Percentiles rank a stretch among this genome's conserved stretches.
These are phyloP conservation scores for Neodiprion virginianus DNA, from an alignment of 1,140 invertebrate species.

Conservation along the genomic window DNA sequence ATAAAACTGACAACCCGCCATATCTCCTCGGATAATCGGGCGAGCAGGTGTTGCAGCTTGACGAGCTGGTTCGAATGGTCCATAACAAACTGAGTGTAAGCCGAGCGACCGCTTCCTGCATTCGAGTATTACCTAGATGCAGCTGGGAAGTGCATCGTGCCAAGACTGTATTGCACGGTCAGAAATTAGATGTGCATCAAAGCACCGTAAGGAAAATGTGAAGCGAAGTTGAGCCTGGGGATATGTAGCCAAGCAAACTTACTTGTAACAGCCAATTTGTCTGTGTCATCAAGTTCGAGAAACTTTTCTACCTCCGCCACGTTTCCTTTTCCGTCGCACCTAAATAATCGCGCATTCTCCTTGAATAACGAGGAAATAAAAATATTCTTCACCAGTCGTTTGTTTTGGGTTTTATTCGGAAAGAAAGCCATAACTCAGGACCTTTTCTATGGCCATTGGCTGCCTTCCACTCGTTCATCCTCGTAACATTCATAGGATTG, in stretches of 20 bases:
- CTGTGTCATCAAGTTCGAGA: conserved; percentile 33
- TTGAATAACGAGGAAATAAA: conserved; percentile 52
- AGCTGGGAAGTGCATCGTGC: not conserved
- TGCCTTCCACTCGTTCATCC: conserved; percentile 28
- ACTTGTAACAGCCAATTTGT: conserved; percentile 55
- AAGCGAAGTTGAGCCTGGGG: not conserved
- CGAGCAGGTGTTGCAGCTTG: no score
- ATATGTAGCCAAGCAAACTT: conserved; percentile 37
- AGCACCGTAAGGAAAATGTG: not conserved
- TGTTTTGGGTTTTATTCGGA: not conserved
- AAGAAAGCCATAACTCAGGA: not conserved
- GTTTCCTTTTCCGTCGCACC: not conserved
- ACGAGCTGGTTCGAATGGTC: no score
- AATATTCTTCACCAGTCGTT: conserved; percentile 26
- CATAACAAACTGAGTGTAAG: no score
- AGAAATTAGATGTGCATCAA: not conserved
- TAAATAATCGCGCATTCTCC: not conserved
- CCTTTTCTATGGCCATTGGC: no score
- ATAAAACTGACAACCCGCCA: no score
- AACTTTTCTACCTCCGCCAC: conserved; percentile 39
- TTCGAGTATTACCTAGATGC: no score
- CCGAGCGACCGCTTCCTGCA: no score
- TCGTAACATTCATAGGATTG: no score
- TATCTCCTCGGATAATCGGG: no score
- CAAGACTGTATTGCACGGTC: not conserved